A percentile compares a stretch with the other conserved stretches of the same genome.
Conservation (phyloP, 23 tunicate genomes). For the Halocynthia roretzi region DNA sequence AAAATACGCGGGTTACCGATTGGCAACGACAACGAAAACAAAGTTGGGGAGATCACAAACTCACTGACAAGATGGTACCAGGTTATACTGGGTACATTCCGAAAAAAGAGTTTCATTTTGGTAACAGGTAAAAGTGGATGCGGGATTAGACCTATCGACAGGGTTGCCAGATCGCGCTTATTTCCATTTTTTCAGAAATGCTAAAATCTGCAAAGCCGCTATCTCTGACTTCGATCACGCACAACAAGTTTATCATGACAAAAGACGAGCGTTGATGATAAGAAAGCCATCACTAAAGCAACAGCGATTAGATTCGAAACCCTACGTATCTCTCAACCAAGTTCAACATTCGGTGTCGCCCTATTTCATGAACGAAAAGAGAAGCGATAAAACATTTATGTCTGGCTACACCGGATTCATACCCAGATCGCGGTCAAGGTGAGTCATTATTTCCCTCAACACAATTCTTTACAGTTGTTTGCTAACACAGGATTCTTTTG, state of each 20-base stretch:
- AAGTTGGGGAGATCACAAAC: conserved; percentile 89
- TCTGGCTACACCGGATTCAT: conserved; percentile 93
- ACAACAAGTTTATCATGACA: conserved; percentile 17
- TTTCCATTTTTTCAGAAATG: conserved; percentile 33
- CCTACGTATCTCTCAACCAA: conserved; percentile 58
- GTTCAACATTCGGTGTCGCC: conserved; percentile 75
- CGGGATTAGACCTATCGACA: not conserved
- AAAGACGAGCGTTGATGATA: conserved; percentile 10
- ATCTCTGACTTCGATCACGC: conserved; percentile 25
- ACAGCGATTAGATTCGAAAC: conserved; percentile 41
- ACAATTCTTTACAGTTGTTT: not conserved
- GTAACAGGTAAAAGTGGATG: conserved; percentile 32
- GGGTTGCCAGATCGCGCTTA: not conserved
- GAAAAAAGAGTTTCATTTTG: conserved; percentile 58
- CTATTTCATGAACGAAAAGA: conserved; percentile 51
- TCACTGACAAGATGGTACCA: conserved; percentile 74
- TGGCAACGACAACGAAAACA: conserved; percentile 54
- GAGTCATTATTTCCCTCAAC: not conserved
- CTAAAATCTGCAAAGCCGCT: conserved; percentile 62
- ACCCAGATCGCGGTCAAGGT: conserved; percentile 79
- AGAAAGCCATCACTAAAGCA: conserved; percentile 37
- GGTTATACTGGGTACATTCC: conserved; percentile 96
- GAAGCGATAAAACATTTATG: conserved; percentile 69
- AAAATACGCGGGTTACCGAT: conserved; percentile 6
- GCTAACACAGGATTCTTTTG: not conserved